Evolutionary conservation across 2,797 vertebrate genomes (phyloP).

Genomic region (Alfaro cultratus): DNA sequence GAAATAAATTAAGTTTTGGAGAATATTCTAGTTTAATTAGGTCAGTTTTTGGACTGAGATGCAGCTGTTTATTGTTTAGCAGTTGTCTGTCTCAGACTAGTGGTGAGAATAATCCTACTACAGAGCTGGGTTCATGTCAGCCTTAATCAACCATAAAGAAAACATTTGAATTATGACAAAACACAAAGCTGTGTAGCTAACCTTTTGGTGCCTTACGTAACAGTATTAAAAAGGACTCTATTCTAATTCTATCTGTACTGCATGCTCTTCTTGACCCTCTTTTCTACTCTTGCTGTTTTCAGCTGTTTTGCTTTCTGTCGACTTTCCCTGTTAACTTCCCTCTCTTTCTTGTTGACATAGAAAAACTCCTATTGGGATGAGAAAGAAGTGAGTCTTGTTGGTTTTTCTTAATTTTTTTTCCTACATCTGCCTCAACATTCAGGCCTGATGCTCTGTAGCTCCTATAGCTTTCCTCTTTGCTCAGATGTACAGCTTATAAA

Average conservation of each 20-base stretch:
- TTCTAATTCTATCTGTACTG: background rate
- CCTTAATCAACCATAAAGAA: background rate
- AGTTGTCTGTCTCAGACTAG: background rate
- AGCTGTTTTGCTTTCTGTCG: conserved; percentile 48
- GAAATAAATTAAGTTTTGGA: background rate
- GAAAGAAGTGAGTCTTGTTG: conserved; percentile 85
- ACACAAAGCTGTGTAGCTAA: background rate
- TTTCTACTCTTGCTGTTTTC: conserved; percentile 35
- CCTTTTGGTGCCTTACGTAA: background rate
- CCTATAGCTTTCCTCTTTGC: conserved; percentile 35
- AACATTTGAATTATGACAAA: background rate
- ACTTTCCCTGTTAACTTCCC: conserved; percentile 54
- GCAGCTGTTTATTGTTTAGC: background rate
- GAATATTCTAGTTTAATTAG: background rate
- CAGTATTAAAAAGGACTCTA: background rate
- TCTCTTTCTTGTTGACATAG: conserved; percentile 77
- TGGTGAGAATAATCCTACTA: background rate
- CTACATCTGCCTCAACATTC: conserved; percentile 47
- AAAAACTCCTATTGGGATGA: conserved; percentile 87
- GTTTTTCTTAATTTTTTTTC: conserved; percentile 58
- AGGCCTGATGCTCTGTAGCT: conserved; percentile 31
- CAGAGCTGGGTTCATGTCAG: background rate
- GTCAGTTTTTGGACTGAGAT: background rate
- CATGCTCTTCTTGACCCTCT: conserved; percentile 26
- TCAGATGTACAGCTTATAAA: conserved; percentile 19